Evolutionary conservation across 1,140 invertebrate species (phyloP).

Genomic region (Epicauta chinensis): DNA sequence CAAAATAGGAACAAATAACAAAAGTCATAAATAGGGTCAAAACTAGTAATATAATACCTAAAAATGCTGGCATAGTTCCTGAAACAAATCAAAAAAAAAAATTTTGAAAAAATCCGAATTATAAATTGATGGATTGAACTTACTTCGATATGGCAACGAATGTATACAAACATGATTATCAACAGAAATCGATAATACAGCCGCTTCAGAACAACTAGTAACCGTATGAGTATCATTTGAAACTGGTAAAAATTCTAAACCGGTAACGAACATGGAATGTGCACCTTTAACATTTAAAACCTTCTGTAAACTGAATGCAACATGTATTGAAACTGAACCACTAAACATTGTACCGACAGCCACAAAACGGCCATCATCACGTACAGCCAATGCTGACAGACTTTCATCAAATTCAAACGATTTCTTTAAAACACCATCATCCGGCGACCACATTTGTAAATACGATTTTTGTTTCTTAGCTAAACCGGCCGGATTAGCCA

Average conservation of each 20-base stretch:
- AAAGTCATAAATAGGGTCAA: slow-evolving; percentile 69
- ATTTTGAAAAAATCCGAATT: slow-evolving; percentile 6
- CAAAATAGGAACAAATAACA: slow-evolving; percentile 70
- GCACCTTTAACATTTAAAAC: slow-evolving; percentile 73
- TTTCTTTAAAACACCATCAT: slow-evolving; percentile 49
- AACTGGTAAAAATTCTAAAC: slow-evolving; percentile 80
- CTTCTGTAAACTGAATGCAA: slow-evolving; percentile 86
- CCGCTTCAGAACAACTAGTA: slow-evolving; percentile 69
- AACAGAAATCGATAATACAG: slow-evolving; percentile 88
- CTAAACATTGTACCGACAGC: slow-evolving; percentile 90
- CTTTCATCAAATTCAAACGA: slow-evolving; percentile 61
- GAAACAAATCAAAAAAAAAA: slow-evolving; percentile 41
- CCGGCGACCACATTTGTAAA: slow-evolving; percentile 65
- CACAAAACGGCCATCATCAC: slow-evolving; percentile 85
- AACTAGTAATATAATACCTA: slow-evolving; percentile 66
- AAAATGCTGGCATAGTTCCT: slow-evolving; percentile 73
- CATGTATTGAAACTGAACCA: slow-evolving; percentile 83
- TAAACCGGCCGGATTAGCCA: slow-evolving; percentile 68
- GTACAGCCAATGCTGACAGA: slow-evolving; percentile 77
- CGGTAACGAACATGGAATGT: slow-evolving; percentile 93
- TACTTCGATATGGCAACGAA: slow-evolving; percentile 76
- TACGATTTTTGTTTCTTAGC: slow-evolving; percentile 65
- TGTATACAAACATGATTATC: slow-evolving; percentile 91
- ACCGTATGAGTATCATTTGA: slow-evolving; percentile 46
- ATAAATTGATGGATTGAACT: slow-evolving; percentile 39